Percentiles rank a stretch among this genome's conserved stretches.
These are phyloP conservation scores for Aphis gossypii DNA, from an alignment of 1,140 invertebrate species.

Conservation along the genomic window DNA sequence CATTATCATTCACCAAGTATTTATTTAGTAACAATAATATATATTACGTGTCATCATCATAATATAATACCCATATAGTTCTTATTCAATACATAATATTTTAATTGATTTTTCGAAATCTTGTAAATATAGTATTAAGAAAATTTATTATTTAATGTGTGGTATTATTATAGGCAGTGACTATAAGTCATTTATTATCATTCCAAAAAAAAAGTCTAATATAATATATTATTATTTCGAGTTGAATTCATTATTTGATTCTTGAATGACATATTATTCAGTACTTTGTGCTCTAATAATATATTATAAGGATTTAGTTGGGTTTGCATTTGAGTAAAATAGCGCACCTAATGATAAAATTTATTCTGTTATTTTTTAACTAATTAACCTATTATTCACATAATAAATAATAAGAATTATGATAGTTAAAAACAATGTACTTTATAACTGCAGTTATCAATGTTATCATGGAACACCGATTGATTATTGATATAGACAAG, in stretches of 20 bases:
- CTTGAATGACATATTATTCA: neutral
- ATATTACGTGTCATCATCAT: no score
- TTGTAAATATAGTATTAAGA: neutral
- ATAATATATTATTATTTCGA: neutral
- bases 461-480: neutral
- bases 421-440: neutral
- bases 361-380: neutral
- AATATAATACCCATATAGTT: no score
- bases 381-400: neutral
- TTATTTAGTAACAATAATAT: neutral
- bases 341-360: neutral
- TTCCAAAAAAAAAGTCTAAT: neutral
- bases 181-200: neutral
- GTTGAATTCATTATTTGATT: constrained; percentile 13
- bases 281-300: constrained; percentile 19
- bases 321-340: neutral
- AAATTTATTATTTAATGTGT: neutral
- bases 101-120: neutral
- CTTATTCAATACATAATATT: neutral
- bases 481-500: neutral
- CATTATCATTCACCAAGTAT: no score
- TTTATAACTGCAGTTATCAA: neutral
- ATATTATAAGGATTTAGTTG: constrained; percentile 21
- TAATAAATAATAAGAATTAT: neutral
- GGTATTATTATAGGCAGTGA: neutral